Percentiles rank a stretch among this genome's conserved stretches.
These are phyloP conservation scores for Semaprochilodus insignis DNA, from an alignment of 2,797 vertebrate species.

Conservation along the genomic window DNA sequence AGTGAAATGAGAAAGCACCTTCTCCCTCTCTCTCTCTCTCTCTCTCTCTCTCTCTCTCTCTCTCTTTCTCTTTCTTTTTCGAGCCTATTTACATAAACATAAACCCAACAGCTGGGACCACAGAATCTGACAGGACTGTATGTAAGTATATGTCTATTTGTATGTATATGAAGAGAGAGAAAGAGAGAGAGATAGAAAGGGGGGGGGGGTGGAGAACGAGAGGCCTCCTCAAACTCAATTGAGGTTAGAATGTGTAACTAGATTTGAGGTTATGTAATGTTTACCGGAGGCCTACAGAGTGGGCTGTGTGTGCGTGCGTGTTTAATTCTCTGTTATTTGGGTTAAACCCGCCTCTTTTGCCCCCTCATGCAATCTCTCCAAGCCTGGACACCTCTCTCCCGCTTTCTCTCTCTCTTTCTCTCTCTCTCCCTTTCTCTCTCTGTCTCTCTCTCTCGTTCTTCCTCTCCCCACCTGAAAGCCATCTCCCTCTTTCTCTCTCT, in stretches of 20 bases:
- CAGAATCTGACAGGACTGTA: not conserved
- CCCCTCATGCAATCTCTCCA: slow-evolving; percentile 1
- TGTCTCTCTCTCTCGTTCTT: not conserved
- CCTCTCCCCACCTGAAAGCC: too few species aligned
- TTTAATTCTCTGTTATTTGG: slow-evolving; percentile 79
- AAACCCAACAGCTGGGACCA: slow-evolving; percentile 1
- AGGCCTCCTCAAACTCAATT: slow-evolving; percentile 59
- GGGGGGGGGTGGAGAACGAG: slow-evolving; percentile 9
- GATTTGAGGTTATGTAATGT: slow-evolving; percentile 80
- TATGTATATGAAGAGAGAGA: slow-evolving; percentile 2
- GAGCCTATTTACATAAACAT: not conserved
- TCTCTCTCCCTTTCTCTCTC: not conserved
- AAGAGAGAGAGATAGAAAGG: slow-evolving; percentile 1
- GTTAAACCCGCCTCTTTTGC: slow-evolving; percentile 72
- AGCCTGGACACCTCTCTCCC: not conserved
- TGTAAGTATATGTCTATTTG: slow-evolving; percentile 38
- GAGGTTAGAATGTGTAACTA: slow-evolving; percentile 75
- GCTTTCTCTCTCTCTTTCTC: slow-evolving; percentile 5
- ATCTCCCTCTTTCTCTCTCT: too few species aligned
- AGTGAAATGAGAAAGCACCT: not conserved
- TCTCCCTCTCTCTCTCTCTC: not conserved
- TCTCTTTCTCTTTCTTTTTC: not conserved
- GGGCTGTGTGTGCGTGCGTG: slow-evolving; percentile 29
- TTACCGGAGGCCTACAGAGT: slow-evolving; percentile 67
- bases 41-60: not conserved